Conservation (phyloP, 2,888 invertebrate genomes). For the Eumacrocentrus americanus region DNA sequence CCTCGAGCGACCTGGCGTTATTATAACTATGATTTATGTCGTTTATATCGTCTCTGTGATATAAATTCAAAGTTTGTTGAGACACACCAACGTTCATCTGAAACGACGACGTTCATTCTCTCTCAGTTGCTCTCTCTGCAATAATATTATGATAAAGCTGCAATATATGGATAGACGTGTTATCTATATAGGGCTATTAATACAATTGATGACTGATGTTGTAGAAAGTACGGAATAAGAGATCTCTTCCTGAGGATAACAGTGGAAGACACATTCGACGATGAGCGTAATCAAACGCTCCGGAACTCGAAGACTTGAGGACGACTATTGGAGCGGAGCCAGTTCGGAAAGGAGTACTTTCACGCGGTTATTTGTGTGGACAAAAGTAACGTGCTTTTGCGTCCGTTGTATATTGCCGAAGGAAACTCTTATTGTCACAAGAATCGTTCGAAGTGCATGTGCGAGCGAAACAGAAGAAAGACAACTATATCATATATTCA, state of each 20-base stretch:
- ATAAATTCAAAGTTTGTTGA: slow-evolving; percentile 57
- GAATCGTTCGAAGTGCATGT: slow-evolving; percentile 42
- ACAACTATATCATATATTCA: slow-evolving; percentile 33
- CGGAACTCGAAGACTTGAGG: slow-evolving; percentile 22
- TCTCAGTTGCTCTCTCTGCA: not conserved
- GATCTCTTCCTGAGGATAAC: no score
- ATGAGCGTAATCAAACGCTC: slow-evolving; percentile 32
- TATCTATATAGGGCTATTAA: no score
- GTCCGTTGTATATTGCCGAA: slow-evolving; percentile 41
- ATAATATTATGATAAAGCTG: not conserved
- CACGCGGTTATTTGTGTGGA: slow-evolving; percentile 49
- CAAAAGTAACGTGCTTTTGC: slow-evolving; percentile 39
- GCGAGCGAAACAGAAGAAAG: slow-evolving; percentile 35
- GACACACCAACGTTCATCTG: no score
- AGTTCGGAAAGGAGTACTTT: slow-evolving; percentile 51
- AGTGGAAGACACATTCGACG: not conserved
- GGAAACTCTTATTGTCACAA: slow-evolving; percentile 46
- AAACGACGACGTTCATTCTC: not conserved
- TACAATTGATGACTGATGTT: not conserved
- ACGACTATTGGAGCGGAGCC: slow-evolving; percentile 48
- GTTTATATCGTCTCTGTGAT: slow-evolving; percentile 53
- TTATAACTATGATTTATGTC: slow-evolving; percentile 55
- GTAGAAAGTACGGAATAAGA: no score
- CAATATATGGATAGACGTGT: no score
- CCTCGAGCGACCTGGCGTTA: slow-evolving; percentile 41